Evolutionary conservation across 2,113 vertebrate genomes (phyloP).

Genomic region (Hippocampus zosterae): DNA sequence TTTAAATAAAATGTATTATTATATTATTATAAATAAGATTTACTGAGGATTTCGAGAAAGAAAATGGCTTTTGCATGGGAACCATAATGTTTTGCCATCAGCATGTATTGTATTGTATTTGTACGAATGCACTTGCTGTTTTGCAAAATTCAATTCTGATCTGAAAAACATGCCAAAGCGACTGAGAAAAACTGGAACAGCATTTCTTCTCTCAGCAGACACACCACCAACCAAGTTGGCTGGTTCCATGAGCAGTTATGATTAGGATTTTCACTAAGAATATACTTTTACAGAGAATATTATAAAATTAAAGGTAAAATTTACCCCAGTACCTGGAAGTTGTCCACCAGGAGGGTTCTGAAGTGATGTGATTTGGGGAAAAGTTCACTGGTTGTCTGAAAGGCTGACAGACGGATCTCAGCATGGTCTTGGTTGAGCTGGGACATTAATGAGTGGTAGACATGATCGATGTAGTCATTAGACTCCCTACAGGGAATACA

Average conservation of each 20-base stretch:
- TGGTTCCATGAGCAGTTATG: neutral
- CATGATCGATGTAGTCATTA: conserved; percentile 76
- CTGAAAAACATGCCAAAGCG: no score
- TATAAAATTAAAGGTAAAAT: neutral
- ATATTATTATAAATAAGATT: no score
- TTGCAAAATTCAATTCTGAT: no score
- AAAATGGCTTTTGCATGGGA: no score
- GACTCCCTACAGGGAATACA: conserved; percentile 53
- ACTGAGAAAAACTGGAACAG: no score
- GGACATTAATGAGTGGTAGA: conserved; percentile 79
- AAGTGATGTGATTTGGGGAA: conserved; percentile 87
- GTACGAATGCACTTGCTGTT: no score
- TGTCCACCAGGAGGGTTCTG: conserved; percentile 75
- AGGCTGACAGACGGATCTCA: conserved; percentile 84
- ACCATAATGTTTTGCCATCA: no score
- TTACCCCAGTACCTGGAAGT: conserved; percentile 76
- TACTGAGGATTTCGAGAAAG: no score
- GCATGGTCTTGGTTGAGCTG: conserved; percentile 82
- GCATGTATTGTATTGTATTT: no score
- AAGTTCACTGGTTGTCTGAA: conserved; percentile 79
- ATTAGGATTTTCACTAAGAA: neutral
- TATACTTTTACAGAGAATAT: neutral
- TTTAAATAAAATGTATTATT: no score
- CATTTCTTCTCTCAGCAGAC: neutral
- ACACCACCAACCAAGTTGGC: neutral